Base-by-base conservation (phyloP, 2,797 vertebrate genomes). In the Alauda arvensis region DNA sequence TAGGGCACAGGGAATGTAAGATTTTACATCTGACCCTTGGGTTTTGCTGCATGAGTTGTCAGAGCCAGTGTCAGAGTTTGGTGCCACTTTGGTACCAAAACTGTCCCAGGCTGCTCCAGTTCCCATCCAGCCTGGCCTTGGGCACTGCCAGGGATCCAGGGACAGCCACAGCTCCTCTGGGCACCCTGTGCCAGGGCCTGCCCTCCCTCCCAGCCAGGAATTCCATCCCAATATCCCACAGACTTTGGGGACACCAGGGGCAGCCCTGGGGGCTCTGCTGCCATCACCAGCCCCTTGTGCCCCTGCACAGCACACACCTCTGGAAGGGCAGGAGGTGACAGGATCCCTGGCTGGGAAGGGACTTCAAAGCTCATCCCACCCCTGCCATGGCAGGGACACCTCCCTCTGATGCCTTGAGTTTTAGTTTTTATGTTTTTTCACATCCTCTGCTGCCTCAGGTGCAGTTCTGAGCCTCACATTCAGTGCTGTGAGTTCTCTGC, bases 41-140 rank as follows among this genome's bases (percentile, higher is more conserved):
- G 52, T 53, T 89, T 77, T 82, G 88, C 77, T 84, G 86, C 37
- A 37, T 37, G 37, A 37, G 37, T 37, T 37, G 37, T 37, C 37
- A 37, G 37, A 37, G 37, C 37, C 37, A 37, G 37, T 37, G 37
- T 11, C 37, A 37, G 93, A 93, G 86, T 95, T 97, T 87, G 94
- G 81, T 72, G 48, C 94, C 63, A 6, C 46, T 52, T 45, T 0
- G 6, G 23, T 53, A 29, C 12, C 72, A 37, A 20, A 63, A 53
- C 6, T 11, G 1, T 52, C 1, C 70, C 70, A 66, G 61, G 23
- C 0, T 57, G 43, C 69, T 66, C 79, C n/a, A 1, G 19, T 2
- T n/a, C 8, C 26, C 12, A 9, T 26, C 68, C 79, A 82, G 3
- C 37, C 59, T 56, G 51, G 17, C 37, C 18, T 49, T 2, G 68